A percentile compares a stretch with the other conserved stretches of the same genome.
phyloP scores from a whole-genome alignment of 2,113 vertebrate species.

The Lycocorax pyrrhopterus region DNA sequence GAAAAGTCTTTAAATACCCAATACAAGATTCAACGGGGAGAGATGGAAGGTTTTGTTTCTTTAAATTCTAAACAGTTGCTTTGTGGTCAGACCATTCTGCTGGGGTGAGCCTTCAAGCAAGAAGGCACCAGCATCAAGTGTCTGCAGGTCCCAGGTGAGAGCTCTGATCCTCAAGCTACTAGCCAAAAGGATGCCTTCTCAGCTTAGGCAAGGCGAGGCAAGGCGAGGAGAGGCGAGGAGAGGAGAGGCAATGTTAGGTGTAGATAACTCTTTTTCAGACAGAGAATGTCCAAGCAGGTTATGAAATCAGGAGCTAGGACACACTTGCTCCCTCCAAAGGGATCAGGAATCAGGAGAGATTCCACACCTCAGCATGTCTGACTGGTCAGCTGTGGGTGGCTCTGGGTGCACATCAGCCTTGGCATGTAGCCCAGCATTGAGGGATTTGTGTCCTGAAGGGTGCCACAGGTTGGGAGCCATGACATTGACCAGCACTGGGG shows the following conservation, averaged over 20 bases:
- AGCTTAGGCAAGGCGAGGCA: too few species aligned
- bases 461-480: fast-evolving
- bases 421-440: neutral
- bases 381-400: neutral
- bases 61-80: neutral
- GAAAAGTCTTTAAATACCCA: neutral
- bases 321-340: neutral
- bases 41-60: neutral
- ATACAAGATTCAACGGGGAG: neutral
- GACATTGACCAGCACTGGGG: neutral
- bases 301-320: neutral
- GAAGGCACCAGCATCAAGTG: neutral
- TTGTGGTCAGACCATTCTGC: neutral
- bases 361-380: neutral
- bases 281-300: neutral
- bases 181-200: neutral
- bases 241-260: neutral
- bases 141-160: neutral
- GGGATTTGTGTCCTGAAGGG: neutral
- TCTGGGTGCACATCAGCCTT: neutral
- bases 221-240: too few species aligned
- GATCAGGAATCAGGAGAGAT: neutral
- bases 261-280: neutral
- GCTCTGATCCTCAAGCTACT: neutral
- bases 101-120: neutral